phyloP scores from a whole-genome alignment of 2,797 vertebrate genomes.

The Chelon auratus region DNA sequence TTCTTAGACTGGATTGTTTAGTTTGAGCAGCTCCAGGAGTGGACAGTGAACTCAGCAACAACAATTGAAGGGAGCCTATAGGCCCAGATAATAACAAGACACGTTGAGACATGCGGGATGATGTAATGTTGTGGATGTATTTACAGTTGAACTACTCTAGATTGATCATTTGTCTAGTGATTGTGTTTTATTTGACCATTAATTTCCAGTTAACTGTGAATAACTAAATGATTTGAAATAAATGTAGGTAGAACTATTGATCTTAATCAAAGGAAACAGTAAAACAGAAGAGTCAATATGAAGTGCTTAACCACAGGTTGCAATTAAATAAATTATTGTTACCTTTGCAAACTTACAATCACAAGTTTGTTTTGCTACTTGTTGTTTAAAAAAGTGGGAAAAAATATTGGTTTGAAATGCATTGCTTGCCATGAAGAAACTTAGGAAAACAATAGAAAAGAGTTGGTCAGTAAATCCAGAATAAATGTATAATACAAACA shows the following conservation, averaged over 20 bases:
- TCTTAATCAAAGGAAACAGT: not conserved
- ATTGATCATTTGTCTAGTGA: too few species aligned
- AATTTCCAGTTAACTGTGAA: not conserved
- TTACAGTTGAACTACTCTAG: not conserved
- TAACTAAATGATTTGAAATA: not conserved
- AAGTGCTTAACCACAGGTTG: not conserved
- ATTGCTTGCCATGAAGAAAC: too few species aligned
- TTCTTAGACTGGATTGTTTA: slow-evolving; percentile 3
- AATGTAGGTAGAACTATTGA: not conserved
- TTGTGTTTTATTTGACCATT: not conserved
- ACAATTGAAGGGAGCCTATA: slow-evolving; percentile 15
- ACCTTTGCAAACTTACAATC: not conserved
- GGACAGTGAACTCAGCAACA: slow-evolving; percentile 57
- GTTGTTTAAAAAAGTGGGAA: not conserved
- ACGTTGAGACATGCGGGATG: slow-evolving; percentile 14
- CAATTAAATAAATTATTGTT: not conserved
- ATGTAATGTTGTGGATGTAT: not conserved
- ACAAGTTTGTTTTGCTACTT: not conserved
- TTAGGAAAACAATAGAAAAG: not conserved
- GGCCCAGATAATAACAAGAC: slow-evolving; percentile 30
- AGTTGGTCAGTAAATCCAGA: not conserved
- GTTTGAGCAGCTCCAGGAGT: slow-evolving; percentile 71
- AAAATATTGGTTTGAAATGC: not conserved
- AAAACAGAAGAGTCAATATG: not conserved
- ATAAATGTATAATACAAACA: not conserved